Evolutionary conservation across 1,140 invertebrate species (phyloP), one percentile per base, ranked within the genome.

Genomic region (Lasioglossum baleicum): DNA sequence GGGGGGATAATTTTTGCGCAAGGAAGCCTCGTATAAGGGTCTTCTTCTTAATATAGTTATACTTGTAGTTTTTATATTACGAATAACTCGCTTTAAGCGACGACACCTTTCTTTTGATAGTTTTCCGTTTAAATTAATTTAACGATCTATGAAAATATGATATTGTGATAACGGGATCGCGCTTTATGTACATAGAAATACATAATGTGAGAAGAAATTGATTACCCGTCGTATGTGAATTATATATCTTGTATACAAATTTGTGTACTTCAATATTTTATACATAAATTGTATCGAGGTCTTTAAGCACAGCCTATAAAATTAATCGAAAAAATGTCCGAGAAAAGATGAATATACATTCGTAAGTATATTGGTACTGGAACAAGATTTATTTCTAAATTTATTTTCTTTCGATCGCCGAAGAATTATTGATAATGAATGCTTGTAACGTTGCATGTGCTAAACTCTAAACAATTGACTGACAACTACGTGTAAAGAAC

Each of bases 51-150:
- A 5, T 60, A 58, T 2, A 15, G 3, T 75, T 44, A 66, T 56
- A n/a, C n/a, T n/a, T n/a, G n/a, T n/a, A 60, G 3, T 44, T 69
- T 69, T 76, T 63, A 56, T 26, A 66, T 7, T 66, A 58, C 26
- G 40, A 2, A 26, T 15, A 26, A 42, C 56, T 13, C 10, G 11
- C 31, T 66, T 22, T 10, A 6, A 35, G 35, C 35, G 35, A 35
- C 35, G 35, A 35, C 35, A 35, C 35, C 35, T 35, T 35, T 35
- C 17, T 35, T 26, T 26, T 53, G 6, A 51, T 10, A 20, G 10
- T 68, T n/a, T 15, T 35, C 58, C 1, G 20, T 58, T 58, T 44
- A 42, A 31, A 67, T 2, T 63, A 20, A 66, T 22, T n/a, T 53
- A 7, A 31, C n/a, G 20, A 74, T 65, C 6, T 74, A 22, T 7